Base-by-base conservation (phyloP, 2,113 vertebrate genomes). In the Thomomys bottae region DNA sequence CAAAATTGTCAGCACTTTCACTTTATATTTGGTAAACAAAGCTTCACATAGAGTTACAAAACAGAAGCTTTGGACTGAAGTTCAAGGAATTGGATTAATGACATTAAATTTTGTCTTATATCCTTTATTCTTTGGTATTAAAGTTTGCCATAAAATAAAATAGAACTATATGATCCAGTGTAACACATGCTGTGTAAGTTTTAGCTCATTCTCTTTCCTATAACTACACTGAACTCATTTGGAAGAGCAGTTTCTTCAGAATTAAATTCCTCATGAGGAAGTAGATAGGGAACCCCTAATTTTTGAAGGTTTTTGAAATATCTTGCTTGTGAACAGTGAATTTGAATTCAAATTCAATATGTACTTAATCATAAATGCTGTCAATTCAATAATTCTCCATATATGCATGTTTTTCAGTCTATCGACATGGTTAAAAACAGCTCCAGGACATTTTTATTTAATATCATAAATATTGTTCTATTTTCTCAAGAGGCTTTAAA, bases 141-240 rank as follows among this genome's bases (percentile, higher is more conserved):
- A 36, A n/a, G 34, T 49, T 67, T 17, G 38, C 54, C 20, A 32
- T 23, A 30, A 66, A 76, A 38, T 28, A 14, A 57, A 78, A 11
- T 32, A 26, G 26, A 73, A 42, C 17, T 1, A 59, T 8, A 0
- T 30, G 21, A 70, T 15, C 2, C 36, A 71, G 11, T 23, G 30
- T 57, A 23, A 3, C 23, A 36, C 2, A 23, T 6, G 3, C 2
- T 10, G 18, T 3, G 17, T 15, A 15, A 36, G n/a, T 9, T 17
- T 78, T 34, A 34, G 15, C 32, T 38, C 8, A 17, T 73, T 72
- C 49, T 81, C 63, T 49, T 90, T 59, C 32, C 34, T 26, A 6
- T 71, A 63, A 86, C 23, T 57, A n/a, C 20, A 20, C 20, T 73
- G 32, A 8, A 18, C 6, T 70, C 34, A 59, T 34, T 78, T n/a